phyloP scores from a whole-genome alignment of 1,140 invertebrate genomes.

The Epicauta chinensis region DNA sequence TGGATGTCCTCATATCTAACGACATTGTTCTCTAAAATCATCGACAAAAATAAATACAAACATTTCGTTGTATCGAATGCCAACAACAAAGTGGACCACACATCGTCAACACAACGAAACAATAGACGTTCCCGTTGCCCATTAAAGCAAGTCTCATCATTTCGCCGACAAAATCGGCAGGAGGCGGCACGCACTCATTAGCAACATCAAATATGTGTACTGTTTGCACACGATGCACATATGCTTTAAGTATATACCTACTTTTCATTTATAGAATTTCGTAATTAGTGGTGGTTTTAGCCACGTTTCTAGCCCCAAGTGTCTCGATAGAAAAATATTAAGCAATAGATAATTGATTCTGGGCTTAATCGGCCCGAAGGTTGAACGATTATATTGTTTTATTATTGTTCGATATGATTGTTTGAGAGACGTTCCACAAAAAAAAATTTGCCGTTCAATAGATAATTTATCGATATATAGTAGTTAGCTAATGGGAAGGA shows the following conservation, averaged over 20 bases:
- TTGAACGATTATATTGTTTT: slow-evolving; percentile 1
- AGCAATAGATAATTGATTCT: not conserved
- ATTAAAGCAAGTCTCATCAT: not conserved
- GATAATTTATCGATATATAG: slow-evolving; percentile 1
- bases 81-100: slow-evolving; percentile 32
- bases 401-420: slow-evolving; percentile 6
- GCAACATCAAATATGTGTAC: slow-evolving; percentile 24
- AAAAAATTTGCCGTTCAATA: too few relatives aligned
- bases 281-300: too few relatives aligned
- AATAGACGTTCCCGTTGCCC: slow-evolving; percentile 20
- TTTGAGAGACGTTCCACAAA: too few relatives aligned
- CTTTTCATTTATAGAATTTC: too few relatives aligned
- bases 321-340: not conserved
- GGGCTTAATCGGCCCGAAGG: too few relatives aligned
- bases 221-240: too few relatives aligned
- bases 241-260: too few relatives aligned
- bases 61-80: too few relatives aligned
- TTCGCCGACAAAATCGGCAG: slow-evolving; percentile 20
- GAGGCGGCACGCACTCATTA: slow-evolving; percentile 33
- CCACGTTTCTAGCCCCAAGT: too few relatives aligned
- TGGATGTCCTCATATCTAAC: too few relatives aligned
- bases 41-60: too few relatives aligned
- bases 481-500: slow-evolving; percentile 12
- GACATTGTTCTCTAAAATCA: too few relatives aligned
- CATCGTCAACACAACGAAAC: slow-evolving; percentile 21